Evolutionary conservation across 2,797 vertebrate genomes (phyloP).

Genomic region (Cephalopachus bancanus): DNA sequence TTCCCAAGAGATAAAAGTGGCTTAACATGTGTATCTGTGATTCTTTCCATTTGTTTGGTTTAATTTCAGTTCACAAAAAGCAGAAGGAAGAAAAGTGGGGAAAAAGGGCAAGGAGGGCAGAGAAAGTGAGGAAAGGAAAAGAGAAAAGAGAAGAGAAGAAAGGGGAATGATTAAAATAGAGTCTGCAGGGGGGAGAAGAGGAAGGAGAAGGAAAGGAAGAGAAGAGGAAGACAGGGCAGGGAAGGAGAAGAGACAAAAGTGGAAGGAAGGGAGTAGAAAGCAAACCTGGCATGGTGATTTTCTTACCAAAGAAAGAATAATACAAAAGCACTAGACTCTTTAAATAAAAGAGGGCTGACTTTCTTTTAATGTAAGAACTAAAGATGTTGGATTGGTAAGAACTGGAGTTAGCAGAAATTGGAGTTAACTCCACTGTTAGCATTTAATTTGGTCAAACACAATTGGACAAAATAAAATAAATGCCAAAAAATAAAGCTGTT

Average conservation of each 20-base stretch:
- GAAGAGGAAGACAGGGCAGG: rapidly evolving
- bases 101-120: rapidly evolving
- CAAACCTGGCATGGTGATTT: neutral
- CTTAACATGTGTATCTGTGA: neutral
- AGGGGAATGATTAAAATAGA: neutral
- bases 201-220: rapidly evolving
- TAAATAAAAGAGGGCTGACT: neutral
- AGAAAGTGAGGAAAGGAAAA: neutral
- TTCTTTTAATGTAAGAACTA: neutral
- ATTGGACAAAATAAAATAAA: neutral
- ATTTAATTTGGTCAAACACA: neutral
- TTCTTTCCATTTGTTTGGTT: neutral
- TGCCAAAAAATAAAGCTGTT: too few species aligned
- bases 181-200: neutral
- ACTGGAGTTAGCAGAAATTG: neutral
- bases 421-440: neutral
- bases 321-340: neutral
- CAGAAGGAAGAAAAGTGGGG: neutral
- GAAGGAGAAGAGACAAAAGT: too few species aligned
- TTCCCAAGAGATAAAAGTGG: neutral
- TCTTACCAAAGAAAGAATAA: neutral
- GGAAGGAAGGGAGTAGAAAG: neutral
- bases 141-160: too few species aligned
- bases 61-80: neutral
- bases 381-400: neutral